These are phyloP conservation scores for Hemicordylus capensis DNA, from an alignment of 2,113 vertebrate genomes.

Conservation along the genomic window DNA sequence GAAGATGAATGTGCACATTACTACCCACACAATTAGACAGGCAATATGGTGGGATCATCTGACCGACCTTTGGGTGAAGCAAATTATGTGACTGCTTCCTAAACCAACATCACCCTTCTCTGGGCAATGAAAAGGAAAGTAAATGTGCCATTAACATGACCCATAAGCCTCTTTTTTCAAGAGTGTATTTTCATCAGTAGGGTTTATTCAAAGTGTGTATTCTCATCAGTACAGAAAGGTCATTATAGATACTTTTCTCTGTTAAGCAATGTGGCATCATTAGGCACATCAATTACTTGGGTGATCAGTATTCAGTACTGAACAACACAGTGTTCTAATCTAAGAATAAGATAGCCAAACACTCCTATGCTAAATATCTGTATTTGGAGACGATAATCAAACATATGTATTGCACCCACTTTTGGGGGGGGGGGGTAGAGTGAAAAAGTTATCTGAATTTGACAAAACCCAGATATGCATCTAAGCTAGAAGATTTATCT, in stretches of 20 bases:
- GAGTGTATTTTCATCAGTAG: background rate
- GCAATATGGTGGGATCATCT: too few species aligned
- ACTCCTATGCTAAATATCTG: background rate
- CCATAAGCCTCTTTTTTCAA: background rate
- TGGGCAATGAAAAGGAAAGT: background rate
- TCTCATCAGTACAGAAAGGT: background rate
- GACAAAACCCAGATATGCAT: background rate
- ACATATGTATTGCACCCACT: background rate
- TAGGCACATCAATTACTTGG: background rate
- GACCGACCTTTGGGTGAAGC: background rate
- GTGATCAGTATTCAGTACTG: background rate
- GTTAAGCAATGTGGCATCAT: background rate
- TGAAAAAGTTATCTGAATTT: background rate
- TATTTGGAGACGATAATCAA: background rate
- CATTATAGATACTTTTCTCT: background rate
- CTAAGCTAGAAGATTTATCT: background rate
- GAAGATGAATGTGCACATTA: too few species aligned
- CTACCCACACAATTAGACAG: too few species aligned
- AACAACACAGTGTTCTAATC: background rate
- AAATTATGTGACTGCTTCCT: background rate
- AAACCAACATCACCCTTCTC: background rate
- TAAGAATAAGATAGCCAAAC: background rate
- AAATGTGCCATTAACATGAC: background rate
- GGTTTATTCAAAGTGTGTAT: background rate
- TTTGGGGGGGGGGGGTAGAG: too few species aligned